Evolutionary conservation across 2,113 vertebrate species (phyloP).

Genomic region (Ctenodactylus gundi): DNA sequence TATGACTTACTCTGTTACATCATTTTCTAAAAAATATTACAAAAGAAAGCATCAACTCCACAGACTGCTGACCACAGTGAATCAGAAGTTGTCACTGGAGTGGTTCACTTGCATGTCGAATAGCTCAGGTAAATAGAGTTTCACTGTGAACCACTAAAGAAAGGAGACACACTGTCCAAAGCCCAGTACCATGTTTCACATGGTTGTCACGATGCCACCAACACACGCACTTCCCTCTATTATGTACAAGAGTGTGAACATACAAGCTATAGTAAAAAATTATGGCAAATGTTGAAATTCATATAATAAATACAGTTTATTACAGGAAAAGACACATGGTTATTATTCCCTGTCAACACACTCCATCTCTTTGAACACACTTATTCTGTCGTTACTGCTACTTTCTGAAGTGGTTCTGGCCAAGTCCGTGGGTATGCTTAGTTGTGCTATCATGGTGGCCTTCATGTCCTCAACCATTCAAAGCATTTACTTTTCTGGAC

Average conservation of each 20-base stretch:
- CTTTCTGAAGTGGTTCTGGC: not conserved
- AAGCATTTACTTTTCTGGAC: not conserved
- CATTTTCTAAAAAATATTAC: not conserved
- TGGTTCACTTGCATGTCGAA: not conserved
- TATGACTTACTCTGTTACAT: not conserved
- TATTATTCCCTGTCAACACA: not conserved
- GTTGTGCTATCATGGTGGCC: not conserved
- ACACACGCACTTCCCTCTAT: not conserved
- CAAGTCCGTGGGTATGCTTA: not conserved
- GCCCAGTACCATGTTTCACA: not conserved
- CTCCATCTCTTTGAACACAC: no score
- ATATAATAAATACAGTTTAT: no score
- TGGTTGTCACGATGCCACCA: not conserved
- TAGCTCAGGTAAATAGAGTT: not conserved
- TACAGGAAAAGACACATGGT: not conserved
- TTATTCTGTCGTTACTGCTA: not conserved
- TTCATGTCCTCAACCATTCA: not conserved
- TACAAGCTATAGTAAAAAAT: not conserved
- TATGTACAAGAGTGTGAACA: not conserved
- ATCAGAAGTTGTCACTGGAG: not conserved
- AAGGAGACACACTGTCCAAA: no score
- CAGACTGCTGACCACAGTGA: no score
- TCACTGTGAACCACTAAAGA: not conserved
- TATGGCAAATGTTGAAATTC: not conserved
- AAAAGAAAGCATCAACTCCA: no score